Conservation (phyloP, 1,140 invertebrate species). For the Pseudomyrmex cubaensis region DNA sequence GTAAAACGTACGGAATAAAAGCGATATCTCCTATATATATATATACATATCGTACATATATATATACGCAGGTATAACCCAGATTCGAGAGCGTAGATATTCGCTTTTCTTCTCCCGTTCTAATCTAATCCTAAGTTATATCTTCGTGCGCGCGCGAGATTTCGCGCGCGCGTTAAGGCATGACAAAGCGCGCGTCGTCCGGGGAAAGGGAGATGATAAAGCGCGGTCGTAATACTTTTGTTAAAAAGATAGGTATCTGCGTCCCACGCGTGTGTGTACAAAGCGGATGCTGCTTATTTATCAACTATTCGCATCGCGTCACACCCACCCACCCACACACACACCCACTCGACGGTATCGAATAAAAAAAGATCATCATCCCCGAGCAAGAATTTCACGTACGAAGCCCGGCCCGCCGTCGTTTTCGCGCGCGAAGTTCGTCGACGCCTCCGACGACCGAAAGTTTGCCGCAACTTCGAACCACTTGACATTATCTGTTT, state of each 20-base stretch:
- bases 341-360: not conserved
- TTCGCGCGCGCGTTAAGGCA: slow-evolving; percentile 10
- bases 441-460: not conserved
- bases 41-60: no score
- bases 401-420: not conserved
- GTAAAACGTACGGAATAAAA: slow-evolving; percentile 1
- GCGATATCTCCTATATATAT: not conserved
- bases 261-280: not conserved
- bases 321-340: not conserved
- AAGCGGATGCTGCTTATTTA: slow-evolving; percentile 26
- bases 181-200: not conserved
- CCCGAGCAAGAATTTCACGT: slow-evolving; percentile 28
- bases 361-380: slow-evolving; percentile 14
- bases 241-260: slow-evolving; percentile 13
- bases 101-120: not conserved
- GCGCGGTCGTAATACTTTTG: slow-evolving; percentile 40
- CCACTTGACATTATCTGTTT: slow-evolving; percentile 60
- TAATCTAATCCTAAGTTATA: slow-evolving; percentile 1
- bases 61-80: no score
- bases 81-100: not conserved
- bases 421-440: slow-evolving; percentile 8
- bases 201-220: not conserved
- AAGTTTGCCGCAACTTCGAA: slow-evolving; percentile 42
- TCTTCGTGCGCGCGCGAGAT: not conserved
- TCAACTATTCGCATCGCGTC: slow-evolving; percentile 26